Evolutionary conservation across 2,113 vertebrate genomes (phyloP).

Genomic region (Pycnonotus jocosus): DNA sequence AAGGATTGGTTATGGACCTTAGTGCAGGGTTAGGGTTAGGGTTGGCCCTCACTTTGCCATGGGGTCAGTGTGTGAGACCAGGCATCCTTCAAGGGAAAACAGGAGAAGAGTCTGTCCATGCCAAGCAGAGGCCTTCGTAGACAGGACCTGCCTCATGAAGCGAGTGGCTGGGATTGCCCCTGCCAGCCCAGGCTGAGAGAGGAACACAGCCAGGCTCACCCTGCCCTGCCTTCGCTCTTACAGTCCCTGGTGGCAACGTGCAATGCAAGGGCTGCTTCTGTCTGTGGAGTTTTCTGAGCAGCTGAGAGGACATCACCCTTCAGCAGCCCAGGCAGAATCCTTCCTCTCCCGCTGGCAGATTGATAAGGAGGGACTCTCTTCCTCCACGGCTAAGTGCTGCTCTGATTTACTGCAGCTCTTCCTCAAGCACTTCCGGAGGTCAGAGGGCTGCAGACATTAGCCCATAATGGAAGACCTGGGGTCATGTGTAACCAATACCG

Average conservation of each 20-base stretch:
- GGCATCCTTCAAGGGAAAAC: not conserved
- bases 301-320: not conserved
- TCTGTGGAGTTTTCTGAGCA: not conserved
- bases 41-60: not conserved
- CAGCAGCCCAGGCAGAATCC: not conserved
- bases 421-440: slow-evolving; percentile 78
- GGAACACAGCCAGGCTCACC: fast-evolving
- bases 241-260: not conserved
- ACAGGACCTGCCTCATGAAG: not conserved
- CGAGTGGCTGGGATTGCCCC: not conserved
- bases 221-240: fast-evolving
- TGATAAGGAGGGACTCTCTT: slow-evolving; percentile 47
- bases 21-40: not conserved
- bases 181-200: not conserved
- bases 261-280: not conserved
- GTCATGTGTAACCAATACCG: slow-evolving; percentile 49
- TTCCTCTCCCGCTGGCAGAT: slow-evolving; percentile 13
- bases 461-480: slow-evolving; percentile 56
- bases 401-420: slow-evolving; percentile 70
- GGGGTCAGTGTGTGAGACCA: not conserved
- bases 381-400: slow-evolving; percentile 9
- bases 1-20: not conserved
- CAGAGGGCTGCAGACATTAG: slow-evolving; percentile 65
- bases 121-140: not conserved
- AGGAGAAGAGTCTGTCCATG: not conserved